Base-by-base conservation (phyloP, 2,888 invertebrate genomes). In the Agriopis aurantiaria region DNA sequence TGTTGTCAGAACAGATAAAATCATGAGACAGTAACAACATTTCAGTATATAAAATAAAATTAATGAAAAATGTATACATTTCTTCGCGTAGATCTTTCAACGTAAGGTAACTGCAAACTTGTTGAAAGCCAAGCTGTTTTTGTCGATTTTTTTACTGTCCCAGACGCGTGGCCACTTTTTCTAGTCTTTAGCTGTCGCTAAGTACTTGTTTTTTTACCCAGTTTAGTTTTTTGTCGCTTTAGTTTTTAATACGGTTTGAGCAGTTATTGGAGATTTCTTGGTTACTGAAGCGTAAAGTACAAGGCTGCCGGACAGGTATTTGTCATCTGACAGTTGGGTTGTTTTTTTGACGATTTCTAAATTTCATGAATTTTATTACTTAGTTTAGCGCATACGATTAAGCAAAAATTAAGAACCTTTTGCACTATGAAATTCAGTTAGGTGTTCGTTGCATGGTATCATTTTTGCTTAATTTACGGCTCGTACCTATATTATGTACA, bases 261-360 rank as follows among this genome's bases (percentile, higher is more conserved):
- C 77, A 81, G 79, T 80, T 80, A 81, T 80, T 78, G 78, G 85
- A 84, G 84, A 86, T 89, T 88, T 88, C 85, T 80, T 76, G 85
- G 80, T 84, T 85, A 89, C 71, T 90, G 88, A 88, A 88, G 84
- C 91, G 85, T 87, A 82, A 79, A 80, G 82, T 86, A 89, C 89
- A 90, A 91, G 91, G 91, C 85, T 89, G 82, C 73, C 79, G 69
- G 83, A 84, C 88, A 85, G 85, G 85, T 85, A 79, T 75, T 77
- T 76, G 68, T 71, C 70, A 71, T 71, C 66, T 63, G 63, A 63
- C 63, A 59, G 66, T 49, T 11, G 53, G 57, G 46, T 67, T 14
- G 40, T 23, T 5, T 62, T 76, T 80, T 66, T 60, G 57, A 48
- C 52, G 61, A 48, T 71, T 72, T 75, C 67, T 68, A 65, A 67